Evolutionary conservation across 2,113 vertebrate genomes (phyloP), one percentile per base, ranked within the genome.

Genomic region (Cephalopholis sonnerati): DNA sequence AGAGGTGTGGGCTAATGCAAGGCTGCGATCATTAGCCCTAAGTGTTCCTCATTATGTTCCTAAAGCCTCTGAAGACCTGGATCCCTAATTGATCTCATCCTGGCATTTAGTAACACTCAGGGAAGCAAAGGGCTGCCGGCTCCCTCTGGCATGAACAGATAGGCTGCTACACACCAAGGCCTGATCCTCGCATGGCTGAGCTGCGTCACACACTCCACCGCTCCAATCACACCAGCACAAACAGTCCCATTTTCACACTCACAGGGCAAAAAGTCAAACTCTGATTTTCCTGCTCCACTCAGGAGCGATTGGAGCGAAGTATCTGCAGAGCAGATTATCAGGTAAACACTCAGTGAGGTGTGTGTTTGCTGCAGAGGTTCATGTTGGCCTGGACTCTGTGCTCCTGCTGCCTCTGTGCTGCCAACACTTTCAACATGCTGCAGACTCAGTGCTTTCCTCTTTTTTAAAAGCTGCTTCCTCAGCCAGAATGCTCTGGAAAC

Each of bases 1-100:
- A 63, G 73, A 63, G 73, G 83, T 78, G 84, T 83, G 84, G 87
- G 86, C 81, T 71, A 88, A 93, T 82, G 88, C 80, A 61, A 86
- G 74, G 82, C 88, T 89, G 83, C 88, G 66, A 94, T 94, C 93
- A 94, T 93, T 95, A 95, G 93, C 85, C 74, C 74, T 95, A 93
- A 95, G 91, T 93, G 93, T 91, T 91, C 84, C 93, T 94, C 95
- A 95, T 96, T 96, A 94, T 92, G 89, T 83, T 93, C 90, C 91
- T 92, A 79, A 77, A 93, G 84, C 91, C 90, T 94, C 93, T 86
- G 85, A 94, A 94, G 93, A 91, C 93, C 88, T 62, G 69, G 91
- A 89, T 87, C 85, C 88, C 79, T 89, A 93, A 95, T 94, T 91
- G 91, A 92, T 92, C 84, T 84, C 83, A 77, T 92, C 90, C 84